Evolutionary conservation across 2,888 invertebrate species (phyloP).

Genomic region (Nasonovia ribisnigri): DNA sequence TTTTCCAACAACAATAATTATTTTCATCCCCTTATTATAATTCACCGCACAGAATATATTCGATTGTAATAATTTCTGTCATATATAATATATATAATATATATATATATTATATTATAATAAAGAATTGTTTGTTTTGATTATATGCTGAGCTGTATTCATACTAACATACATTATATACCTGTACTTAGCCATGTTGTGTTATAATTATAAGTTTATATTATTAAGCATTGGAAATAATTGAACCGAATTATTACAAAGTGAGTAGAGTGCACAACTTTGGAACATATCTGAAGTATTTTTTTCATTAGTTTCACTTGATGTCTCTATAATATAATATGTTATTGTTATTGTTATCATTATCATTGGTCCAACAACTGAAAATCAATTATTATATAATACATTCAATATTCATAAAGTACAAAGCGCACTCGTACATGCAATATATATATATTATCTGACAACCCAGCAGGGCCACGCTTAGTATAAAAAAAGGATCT

Average conservation of each 20-base stretch:
- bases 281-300: background rate
- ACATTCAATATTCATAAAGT: background rate
- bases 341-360: background rate
- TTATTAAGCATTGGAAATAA: background rate
- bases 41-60: background rate
- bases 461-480: too few species aligned
- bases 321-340: background rate
- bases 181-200: background rate
- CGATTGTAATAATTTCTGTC: background rate
- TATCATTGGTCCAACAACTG: background rate
- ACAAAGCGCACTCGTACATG: background rate
- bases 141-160: background rate
- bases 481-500: too few species aligned
- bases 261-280: background rate
- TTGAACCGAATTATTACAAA: background rate
- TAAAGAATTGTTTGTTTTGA: background rate
- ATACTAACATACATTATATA: background rate
- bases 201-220: background rate
- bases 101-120: background rate
- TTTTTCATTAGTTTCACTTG: background rate
- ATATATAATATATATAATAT: background rate
- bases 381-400: background rate
- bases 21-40: background rate
- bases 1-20: background rate
- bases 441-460: background rate